phyloP scores from a whole-genome alignment of 2,797 vertebrate genomes.

The Labeo calbasu region DNA sequence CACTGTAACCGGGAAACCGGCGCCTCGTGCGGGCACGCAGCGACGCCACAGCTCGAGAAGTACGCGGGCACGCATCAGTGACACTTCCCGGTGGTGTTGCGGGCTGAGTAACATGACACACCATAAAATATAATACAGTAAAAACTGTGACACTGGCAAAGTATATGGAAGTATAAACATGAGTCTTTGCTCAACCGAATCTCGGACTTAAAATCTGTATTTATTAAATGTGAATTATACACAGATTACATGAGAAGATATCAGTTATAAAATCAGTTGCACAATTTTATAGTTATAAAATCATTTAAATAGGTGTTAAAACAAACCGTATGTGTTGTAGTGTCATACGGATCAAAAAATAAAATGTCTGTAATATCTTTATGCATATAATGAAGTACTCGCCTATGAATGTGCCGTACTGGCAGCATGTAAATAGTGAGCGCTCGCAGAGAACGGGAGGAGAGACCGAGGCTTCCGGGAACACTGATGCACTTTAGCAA shows the following conservation, averaged over 20 bases:
- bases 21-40: conserved; percentile 53
- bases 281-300: neutral
- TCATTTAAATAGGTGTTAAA: neutral
- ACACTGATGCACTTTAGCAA: neutral
- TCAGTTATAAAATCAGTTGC: neutral
- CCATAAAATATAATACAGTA: neutral
- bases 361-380: neutral
- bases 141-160: neutral
- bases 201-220: neutral
- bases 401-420: neutral
- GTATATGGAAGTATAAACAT: neutral
- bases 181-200: neutral
- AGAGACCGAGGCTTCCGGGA: neutral
- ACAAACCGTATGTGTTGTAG: neutral
- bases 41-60: conserved; percentile 45
- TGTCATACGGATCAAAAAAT: neutral
- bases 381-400: conserved; percentile 8
- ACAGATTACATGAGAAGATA: neutral
- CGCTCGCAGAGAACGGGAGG: conserved; percentile 11
- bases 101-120: neutral
- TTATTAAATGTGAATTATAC: neutral
- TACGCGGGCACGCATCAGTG: conserved; percentile 6
- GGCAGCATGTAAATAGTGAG: neutral
- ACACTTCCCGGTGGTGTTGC: neutral
- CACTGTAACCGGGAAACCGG: conserved; percentile 50